A percentile compares a stretch with the other conserved stretches of the same genome.
These are phyloP conservation scores for Mus spicilegus DNA, from an alignment of 2,113 vertebrate species.

Conservation along the genomic window DNA sequence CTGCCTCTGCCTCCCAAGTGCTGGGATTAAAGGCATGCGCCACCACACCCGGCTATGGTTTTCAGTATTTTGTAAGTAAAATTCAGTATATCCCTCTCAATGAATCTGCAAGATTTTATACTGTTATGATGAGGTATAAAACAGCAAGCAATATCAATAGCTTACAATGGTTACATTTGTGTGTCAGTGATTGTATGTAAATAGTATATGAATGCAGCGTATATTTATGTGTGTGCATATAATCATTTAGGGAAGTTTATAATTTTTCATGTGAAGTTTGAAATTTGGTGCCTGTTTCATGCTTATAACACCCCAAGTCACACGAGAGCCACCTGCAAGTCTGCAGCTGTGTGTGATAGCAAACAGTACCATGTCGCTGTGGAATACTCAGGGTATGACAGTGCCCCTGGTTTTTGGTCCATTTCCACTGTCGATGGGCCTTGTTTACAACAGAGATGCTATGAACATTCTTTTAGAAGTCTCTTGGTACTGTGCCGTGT, in stretches of 20 bases:
- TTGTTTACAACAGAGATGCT: slow-evolving; percentile 55
- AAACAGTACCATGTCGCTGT: not conserved
- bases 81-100: not conserved
- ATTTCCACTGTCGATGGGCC: not conserved
- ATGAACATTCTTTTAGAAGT: slow-evolving; percentile 51
- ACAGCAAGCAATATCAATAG: not conserved
- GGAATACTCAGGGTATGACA: not conserved
- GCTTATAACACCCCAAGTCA: not conserved
- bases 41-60: no score
- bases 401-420: slow-evolving; percentile 1
- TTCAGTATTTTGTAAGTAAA: not conserved
- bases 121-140: not conserved
- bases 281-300: slow-evolving; percentile 3
- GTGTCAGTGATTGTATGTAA: not conserved
- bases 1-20: no score
- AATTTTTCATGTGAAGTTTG: not conserved
- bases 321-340: not conserved
- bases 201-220: not conserved
- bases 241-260: not conserved
- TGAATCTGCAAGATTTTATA: not conserved
- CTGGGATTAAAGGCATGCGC: no score
- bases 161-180: not conserved
- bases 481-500: not conserved
- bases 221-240: not conserved
- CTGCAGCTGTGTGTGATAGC: not conserved